Conservation (phyloP, 92 coral and sea anemone species). For the Pocillopora meandrina region DNA sequence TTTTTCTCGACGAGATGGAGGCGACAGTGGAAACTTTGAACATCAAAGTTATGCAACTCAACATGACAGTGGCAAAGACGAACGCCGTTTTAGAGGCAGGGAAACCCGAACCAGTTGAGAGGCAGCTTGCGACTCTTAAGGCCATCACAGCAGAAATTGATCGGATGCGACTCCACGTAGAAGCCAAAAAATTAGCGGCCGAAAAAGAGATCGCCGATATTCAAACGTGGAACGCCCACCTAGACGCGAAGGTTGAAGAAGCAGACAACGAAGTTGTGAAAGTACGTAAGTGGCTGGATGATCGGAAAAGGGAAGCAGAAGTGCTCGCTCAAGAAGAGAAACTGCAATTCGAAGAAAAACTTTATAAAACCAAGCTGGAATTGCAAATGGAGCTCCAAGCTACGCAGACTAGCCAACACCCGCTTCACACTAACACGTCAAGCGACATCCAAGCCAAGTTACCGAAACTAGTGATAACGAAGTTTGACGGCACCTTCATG, state of each 20-base stretch:
- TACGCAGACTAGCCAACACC: too few species aligned
- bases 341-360: too few species aligned
- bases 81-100: not conserved
- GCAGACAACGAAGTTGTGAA: not conserved
- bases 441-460: too few species aligned
- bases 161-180: not conserved
- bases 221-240: constrained; percentile 6
- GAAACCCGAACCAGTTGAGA: not conserved
- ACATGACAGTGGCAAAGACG: not conserved
- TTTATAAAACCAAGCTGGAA: too few species aligned
- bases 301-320: not conserved
- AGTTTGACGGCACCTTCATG: too few species aligned
- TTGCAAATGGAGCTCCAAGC: too few species aligned
- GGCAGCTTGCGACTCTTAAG: not conserved
- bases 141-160: not conserved
- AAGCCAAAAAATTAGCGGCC: not conserved
- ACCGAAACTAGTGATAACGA: too few species aligned
- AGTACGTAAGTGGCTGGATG: not conserved
- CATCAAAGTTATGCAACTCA: constrained; percentile 10
- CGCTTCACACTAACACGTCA: too few species aligned
- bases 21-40: not conserved
- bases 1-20: not conserved
- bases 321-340: too few species aligned
- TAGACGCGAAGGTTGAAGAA: constrained; percentile 6
- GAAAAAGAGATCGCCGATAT: not conserved